phyloP scores from a whole-genome alignment of 1,140 invertebrate species.

The Ceratoteleas bidentatus region DNA sequence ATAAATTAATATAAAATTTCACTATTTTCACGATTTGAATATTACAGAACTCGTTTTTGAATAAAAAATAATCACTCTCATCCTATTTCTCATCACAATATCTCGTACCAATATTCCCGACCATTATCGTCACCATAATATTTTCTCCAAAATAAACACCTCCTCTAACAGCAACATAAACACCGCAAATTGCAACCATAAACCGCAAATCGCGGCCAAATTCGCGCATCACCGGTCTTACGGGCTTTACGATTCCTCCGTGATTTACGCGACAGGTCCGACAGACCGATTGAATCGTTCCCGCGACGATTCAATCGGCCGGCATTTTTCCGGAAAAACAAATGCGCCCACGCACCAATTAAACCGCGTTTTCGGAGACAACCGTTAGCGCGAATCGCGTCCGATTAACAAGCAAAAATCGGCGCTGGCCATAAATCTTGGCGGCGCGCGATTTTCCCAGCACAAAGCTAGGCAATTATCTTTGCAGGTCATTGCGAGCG shows the following conservation, averaged over 20 bases:
- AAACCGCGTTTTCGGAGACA: constrained; percentile 20
- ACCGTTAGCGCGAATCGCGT: constrained; percentile 30
- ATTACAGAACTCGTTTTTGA: too few species aligned
- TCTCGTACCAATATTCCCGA: too few species aligned
- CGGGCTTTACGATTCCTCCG: constrained; percentile 18
- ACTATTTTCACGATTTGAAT: too few species aligned
- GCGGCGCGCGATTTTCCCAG: constrained; percentile 27
- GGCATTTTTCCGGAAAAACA: neutral
- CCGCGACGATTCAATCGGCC: neutral
- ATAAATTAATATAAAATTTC: too few species aligned
- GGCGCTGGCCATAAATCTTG: constrained; percentile 24
- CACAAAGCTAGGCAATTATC: constrained; percentile 56
- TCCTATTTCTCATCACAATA: too few species aligned
- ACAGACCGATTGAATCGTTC: constrained; percentile 1
- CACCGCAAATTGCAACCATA: constrained; percentile 21
- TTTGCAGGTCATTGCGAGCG: constrained; percentile 59
- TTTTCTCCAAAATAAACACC: constrained; percentile 18
- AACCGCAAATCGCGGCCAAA: constrained; percentile 25
- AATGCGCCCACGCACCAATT: too few species aligned
- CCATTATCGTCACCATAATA: too few species aligned
- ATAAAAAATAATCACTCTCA: too few species aligned
- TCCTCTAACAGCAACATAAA: constrained; percentile 35
- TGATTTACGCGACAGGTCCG: constrained; percentile 23
- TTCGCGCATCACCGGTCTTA: constrained; percentile 33
- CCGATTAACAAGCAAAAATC: constrained; percentile 61